Base-by-base conservation (phyloP, 2,888 invertebrate genomes). In the Napeogenes inachia region DNA sequence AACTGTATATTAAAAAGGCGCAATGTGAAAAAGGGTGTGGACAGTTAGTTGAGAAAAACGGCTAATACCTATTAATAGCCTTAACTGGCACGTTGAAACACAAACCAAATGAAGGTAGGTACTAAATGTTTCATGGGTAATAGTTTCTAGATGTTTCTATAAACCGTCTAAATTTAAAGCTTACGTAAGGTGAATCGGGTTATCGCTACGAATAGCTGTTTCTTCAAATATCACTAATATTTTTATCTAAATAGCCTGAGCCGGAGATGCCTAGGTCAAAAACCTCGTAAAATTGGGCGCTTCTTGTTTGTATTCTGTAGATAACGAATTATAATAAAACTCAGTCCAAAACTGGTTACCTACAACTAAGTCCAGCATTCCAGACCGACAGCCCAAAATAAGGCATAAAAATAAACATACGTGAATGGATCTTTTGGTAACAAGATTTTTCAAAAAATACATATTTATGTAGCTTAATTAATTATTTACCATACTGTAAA, bases 211-310 rank as follows among this genome's bases (percentile, higher is more conserved):
- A 71, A 68, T 72, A 72, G 68, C 72, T 71, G 72, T 77, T 80
- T 76, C 63, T 63, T 65, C 68, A 75, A 77, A 78, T 73, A 80
- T 77, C 75, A 77, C 76, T 69, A 71, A 69, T 70, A 73, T 77
- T 75, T 73, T 82, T 82, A 83, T 86, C 81, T 73, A 70, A 68
- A 69, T 72, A 50, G 50, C 30, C 30, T 67, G 68, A 73, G 72
- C 72, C 65, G 71, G 68, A 73, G 65, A 72, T 74, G 71, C 72
- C 72, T 76, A 75, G 82, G 84, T 85, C 84, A 85, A 85, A 81
- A 83, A 82, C 73, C 86, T 84, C 82, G 75, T 85, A 78, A 82
- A 80, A 81, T 76, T 73, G 61, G 64, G 68, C 70, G 65, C 65
- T 68, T 63, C 65, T 69, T 71, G 71, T 72, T 71, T 70, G 60